These are phyloP conservation scores for Urophycis tenuis DNA, from an alignment of 2,797 vertebrate species.

Conservation along the genomic window DNA sequence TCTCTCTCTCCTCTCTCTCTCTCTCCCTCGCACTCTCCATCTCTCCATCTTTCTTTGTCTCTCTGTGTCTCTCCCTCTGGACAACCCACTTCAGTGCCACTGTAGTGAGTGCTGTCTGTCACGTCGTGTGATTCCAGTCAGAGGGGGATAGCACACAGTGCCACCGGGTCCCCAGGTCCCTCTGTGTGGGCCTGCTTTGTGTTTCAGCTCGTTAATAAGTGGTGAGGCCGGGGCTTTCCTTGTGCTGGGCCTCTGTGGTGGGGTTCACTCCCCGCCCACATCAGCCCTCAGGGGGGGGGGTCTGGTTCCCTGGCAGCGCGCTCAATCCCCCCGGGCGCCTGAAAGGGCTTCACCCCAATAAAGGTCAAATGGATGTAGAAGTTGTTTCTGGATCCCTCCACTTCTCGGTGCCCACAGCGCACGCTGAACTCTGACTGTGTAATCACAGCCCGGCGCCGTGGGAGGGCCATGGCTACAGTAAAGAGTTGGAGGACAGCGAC, in stretches of 20 bases:
- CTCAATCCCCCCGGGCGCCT: slow-evolving; percentile 32
- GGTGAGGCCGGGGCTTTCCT: slow-evolving; percentile 42
- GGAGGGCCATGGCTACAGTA: slow-evolving; percentile 50
- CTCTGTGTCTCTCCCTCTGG: too few relatives aligned
- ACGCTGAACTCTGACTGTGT: slow-evolving; percentile 68
- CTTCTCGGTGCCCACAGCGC: slow-evolving; percentile 56
- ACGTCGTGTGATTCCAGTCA: slow-evolving; percentile 49
- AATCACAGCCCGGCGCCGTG: slow-evolving; percentile 71
- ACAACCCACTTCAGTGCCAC: too few relatives aligned
- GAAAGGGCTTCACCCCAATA: slow-evolving; percentile 39
- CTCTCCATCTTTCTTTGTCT: too few relatives aligned
- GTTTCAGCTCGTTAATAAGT: slow-evolving; percentile 59
- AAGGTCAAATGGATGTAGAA: slow-evolving; percentile 28
- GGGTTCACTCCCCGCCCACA: slow-evolving; percentile 43
- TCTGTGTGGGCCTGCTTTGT: slow-evolving; percentile 54
- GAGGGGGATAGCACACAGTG: not conserved
- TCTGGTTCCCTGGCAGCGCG: slow-evolving; percentile 39
- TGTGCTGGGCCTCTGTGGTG: slow-evolving; percentile 40
- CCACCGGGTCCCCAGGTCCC: slow-evolving; percentile 17
- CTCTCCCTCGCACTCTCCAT: slow-evolving; percentile 15
- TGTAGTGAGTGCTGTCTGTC: not conserved
- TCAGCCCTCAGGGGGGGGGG: slow-evolving; percentile 45
- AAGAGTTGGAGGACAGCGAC: slow-evolving; percentile 58
- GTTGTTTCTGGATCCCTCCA: slow-evolving; percentile 30
- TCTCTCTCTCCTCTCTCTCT: not conserved